These are phyloP conservation scores for Caenorhabditis zanzibari DNA, from an alignment of 2,888 invertebrate species.

Conservation along the genomic window DNA sequence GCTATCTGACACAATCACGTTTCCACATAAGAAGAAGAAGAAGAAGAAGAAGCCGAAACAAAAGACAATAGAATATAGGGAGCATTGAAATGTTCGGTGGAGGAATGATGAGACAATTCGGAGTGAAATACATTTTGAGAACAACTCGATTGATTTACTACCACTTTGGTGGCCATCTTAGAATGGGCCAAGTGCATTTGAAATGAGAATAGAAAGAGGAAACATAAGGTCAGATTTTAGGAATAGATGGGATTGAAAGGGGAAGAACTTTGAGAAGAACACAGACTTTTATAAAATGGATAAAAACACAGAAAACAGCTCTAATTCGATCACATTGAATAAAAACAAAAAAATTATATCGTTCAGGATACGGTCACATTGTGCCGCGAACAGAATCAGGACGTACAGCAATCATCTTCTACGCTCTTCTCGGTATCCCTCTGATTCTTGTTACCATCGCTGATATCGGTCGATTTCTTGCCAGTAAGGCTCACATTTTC, in stretches of 20 bases:
- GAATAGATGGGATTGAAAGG: constrained; percentile 11
- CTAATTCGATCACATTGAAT: too few relatives aligned
- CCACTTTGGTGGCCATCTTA: neutral
- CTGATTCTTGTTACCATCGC: constrained; percentile 84
- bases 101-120: constrained; percentile 55
- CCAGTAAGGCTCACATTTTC: constrained; percentile 69
- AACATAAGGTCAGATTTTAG: constrained; percentile 30
- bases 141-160: constrained; percentile 56
- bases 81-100: constrained; percentile 19
- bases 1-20: constrained; percentile 61
- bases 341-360: neutral
- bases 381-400: constrained; percentile 83
- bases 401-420: constrained; percentile 82
- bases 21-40: neutral
- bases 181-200: constrained; percentile 9
- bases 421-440: constrained; percentile 83
- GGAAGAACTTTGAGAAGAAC: neutral
- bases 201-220: neutral
- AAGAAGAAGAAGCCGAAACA: constrained; percentile 21
- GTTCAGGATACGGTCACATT: constrained; percentile 83
- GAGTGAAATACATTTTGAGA: constrained; percentile 33
- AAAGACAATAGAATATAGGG: constrained; percentile 35
- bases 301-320: too few relatives aligned
- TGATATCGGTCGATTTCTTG: constrained; percentile 83
- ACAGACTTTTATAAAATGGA: too few relatives aligned